Evolutionary conservation across 1,140 invertebrate species (phyloP).

Genomic region (Melanaphis sacchari): DNA sequence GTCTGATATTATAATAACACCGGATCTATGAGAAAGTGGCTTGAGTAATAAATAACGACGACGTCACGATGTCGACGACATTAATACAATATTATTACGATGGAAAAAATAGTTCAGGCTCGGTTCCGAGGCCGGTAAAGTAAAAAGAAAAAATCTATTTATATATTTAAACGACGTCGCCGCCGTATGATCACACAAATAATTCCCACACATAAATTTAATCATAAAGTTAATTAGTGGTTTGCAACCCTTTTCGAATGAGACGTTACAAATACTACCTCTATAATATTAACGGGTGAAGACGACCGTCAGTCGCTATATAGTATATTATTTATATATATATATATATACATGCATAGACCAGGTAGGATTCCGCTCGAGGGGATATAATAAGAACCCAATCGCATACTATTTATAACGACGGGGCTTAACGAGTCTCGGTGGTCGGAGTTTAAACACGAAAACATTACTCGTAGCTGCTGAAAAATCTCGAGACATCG

Average conservation of each 20-base stretch:
- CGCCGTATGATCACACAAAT: background rate
- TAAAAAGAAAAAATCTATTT: background rate
- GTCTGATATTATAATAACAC: background rate
- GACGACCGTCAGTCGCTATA: background rate
- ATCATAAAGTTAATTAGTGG: conserved; percentile 51
- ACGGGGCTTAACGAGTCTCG: background rate
- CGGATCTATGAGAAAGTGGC: background rate
- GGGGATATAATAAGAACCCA: conserved; percentile 12
- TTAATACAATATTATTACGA: background rate
- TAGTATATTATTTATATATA: background rate
- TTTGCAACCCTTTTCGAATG: conserved; percentile 55
- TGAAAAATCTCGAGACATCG: background rate
- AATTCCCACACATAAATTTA: conserved; percentile 47
- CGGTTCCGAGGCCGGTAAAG: background rate
- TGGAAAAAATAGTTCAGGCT: background rate
- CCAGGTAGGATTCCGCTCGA: background rate
- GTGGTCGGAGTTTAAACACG: background rate
- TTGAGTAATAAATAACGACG: background rate
- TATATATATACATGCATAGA: background rate
- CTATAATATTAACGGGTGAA: conserved; percentile 4
- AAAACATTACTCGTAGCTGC: background rate
- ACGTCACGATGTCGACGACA: background rate
- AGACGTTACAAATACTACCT: conserved; percentile 11
- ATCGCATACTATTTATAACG: conserved; percentile 8
- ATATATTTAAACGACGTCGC: background rate